These are phyloP conservation scores for Neoseiulus cucumeris DNA, from an alignment of 1,140 invertebrate genomes.

Conservation along the genomic window DNA sequence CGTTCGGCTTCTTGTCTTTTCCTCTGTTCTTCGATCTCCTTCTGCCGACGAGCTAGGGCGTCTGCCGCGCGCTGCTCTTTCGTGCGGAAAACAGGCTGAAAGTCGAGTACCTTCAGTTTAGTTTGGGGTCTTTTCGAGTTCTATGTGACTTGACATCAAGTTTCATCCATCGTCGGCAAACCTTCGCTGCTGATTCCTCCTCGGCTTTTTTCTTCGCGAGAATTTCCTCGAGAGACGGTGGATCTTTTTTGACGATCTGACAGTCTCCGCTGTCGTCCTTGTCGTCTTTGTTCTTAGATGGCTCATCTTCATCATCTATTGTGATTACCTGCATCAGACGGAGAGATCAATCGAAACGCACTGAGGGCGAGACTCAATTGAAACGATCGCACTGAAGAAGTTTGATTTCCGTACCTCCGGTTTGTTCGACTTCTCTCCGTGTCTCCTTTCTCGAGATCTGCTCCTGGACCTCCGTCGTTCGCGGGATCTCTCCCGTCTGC, in stretches of 20 bases:
- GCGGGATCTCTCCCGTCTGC: not conserved
- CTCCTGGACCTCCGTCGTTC: not conserved
- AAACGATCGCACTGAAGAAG: not conserved
- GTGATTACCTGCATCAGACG: constrained; percentile 8
- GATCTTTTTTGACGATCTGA: constrained; percentile 47
- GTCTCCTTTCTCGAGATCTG: not conserved
- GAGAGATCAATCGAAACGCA: not conserved
- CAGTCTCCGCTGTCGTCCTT: constrained; percentile 16
- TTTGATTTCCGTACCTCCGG: not conserved
- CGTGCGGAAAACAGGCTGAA: constrained; percentile 75
- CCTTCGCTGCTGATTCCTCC: constrained; percentile 69
- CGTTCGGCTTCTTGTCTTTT: constrained; percentile 47
- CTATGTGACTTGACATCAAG: too few species aligned
- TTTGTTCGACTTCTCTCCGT: not conserved
- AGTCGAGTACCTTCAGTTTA: constrained; percentile 18
- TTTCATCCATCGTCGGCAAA: too few species aligned
- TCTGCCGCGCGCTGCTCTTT: constrained; percentile 80
- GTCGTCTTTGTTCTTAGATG: constrained; percentile 20
- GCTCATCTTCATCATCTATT: constrained; percentile 26
- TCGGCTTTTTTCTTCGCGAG: constrained; percentile 89
- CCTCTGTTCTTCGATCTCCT: constrained; percentile 47
- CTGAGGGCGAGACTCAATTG: not conserved
- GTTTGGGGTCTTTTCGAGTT: too few species aligned
- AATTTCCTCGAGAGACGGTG: constrained; percentile 84
- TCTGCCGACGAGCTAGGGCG: constrained; percentile 65